Evolutionary conservation across 2,797 vertebrate species (phyloP).

Genomic region (Phrynocephalus guinanensis): DNA sequence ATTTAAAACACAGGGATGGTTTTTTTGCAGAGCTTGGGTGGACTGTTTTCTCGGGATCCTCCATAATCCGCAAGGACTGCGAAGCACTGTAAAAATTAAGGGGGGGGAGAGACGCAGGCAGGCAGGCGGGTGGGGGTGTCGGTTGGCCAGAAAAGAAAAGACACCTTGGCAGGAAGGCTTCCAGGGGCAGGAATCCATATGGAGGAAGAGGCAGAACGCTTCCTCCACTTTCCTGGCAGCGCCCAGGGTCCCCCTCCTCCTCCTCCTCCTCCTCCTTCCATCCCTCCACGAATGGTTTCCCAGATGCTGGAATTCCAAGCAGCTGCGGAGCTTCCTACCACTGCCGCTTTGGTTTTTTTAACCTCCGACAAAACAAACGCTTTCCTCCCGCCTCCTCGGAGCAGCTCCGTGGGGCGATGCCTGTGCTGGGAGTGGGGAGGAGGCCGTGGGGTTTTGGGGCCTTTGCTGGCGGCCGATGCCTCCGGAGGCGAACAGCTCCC

Average conservation of each 20-base stretch:
- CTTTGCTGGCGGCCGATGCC: background rate
- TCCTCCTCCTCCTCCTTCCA: background rate
- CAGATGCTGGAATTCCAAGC: conserved; percentile 20
- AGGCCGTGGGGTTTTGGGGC: background rate
- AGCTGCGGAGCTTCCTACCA: conserved; percentile 5
- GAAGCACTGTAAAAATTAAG: no score
- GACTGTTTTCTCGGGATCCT: no score
- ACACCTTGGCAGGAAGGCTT: background rate
- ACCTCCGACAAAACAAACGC: background rate
- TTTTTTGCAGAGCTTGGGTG: no score
- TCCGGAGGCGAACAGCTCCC: no score
- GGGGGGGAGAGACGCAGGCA: no score
- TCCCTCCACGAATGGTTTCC: background rate
- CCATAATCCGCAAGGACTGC: no score
- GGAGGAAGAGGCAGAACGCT: background rate
- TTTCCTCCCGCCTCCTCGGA: background rate
- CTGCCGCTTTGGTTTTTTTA: background rate
- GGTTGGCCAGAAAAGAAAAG: no score
- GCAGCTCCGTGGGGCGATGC: no score
- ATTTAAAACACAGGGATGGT: no score
- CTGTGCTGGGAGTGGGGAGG: background rate
- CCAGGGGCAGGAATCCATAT: no score
- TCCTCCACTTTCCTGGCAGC: background rate
- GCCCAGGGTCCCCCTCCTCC: background rate
- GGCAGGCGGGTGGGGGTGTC: background rate